Conservation (phyloP, 64 coral and sea anemone species). For the Actinia tenebrosa region DNA sequence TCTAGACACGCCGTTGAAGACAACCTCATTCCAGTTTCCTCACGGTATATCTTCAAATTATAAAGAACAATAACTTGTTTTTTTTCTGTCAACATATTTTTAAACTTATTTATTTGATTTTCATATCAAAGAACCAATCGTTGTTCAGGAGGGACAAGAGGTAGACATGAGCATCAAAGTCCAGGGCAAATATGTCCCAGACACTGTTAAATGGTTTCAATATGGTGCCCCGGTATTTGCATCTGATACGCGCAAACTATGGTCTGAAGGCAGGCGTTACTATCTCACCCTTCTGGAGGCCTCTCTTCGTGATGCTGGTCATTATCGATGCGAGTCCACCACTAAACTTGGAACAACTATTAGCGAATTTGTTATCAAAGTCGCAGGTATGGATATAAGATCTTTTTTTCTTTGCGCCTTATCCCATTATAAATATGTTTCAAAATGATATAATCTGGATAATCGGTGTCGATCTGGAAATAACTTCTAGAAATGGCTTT, state of each 20-base stretch:
- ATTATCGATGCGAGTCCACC: slow-evolving; percentile 73
- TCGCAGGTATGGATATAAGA: slow-evolving; percentile 53
- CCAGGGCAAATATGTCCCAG: slow-evolving; percentile 52
- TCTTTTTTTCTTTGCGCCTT: not conserved
- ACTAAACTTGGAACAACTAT: slow-evolving; percentile 61
- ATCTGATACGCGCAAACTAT: slow-evolving; percentile 46
- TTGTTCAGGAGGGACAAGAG: slow-evolving; percentile 68
- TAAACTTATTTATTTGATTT: slow-evolving; percentile 11
- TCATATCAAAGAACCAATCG: slow-evolving; percentile 35
- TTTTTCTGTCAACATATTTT: not conserved
- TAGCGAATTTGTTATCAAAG: slow-evolving; percentile 64
- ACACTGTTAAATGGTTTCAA: slow-evolving; percentile 68
- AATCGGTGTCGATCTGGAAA: too few species aligned
- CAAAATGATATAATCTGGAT: not conserved
- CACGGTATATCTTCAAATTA: not conserved
- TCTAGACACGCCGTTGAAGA: not conserved
- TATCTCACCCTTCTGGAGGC: slow-evolving; percentile 60
- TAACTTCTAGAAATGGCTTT: not conserved
- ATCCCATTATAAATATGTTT: not conserved
- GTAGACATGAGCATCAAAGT: slow-evolving; percentile 63
- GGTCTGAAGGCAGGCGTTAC: slow-evolving; percentile 41
- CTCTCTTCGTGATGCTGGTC: slow-evolving; percentile 59
- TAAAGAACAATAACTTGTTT: not conserved
- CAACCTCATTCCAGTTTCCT: not conserved
- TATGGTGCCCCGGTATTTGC: slow-evolving; percentile 50